phyloP scores from a whole-genome alignment of 2,113 vertebrate genomes.

The Tautogolabrus adspersus region DNA sequence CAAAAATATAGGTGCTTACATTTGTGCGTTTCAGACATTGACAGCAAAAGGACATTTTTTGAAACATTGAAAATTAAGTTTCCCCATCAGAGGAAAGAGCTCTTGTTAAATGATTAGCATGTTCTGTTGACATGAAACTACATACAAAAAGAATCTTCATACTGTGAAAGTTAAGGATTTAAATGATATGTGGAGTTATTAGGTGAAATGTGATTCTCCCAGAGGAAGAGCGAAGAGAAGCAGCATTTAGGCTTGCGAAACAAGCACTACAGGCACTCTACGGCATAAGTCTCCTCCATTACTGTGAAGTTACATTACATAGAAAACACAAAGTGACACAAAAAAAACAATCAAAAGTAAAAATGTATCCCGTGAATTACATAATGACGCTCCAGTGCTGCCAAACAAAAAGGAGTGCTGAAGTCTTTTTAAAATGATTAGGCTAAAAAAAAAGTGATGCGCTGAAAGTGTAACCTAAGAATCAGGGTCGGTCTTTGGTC shows the following conservation, averaged over 20 bases:
- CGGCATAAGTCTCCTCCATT: constrained; percentile 51
- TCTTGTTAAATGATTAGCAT: constrained; percentile 1
- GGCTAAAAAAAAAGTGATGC: neutral
- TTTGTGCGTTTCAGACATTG: constrained; percentile 65
- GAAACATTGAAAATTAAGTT: constrained; percentile 21
- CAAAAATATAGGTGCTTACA: constrained; percentile 67
- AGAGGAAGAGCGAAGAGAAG: constrained; percentile 44
- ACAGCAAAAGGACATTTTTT: constrained; percentile 38
- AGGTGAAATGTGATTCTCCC: constrained; percentile 35
- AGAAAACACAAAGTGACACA: constrained; percentile 7
- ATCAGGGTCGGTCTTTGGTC: constrained; percentile 23
- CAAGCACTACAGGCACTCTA: constrained; percentile 84
- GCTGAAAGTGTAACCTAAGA: neutral
- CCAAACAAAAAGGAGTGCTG: neutral
- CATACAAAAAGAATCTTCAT: constrained; percentile 1
- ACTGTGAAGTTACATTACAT: neutral
- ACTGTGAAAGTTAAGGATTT: constrained; percentile 15
- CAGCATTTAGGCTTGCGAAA: constrained; percentile 61
- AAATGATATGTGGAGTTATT: constrained; percentile 51
- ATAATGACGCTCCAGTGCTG: constrained; percentile 19
- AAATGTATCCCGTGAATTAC: constrained; percentile 17
- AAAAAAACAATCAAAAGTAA: constrained; percentile 2
- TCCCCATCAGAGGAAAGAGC: neutral
- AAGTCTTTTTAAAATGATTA: no score
- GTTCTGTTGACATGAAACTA: neutral